Evolutionary conservation across 30 jellyfish, hydroid and myxozoan genomes (phyloP), one percentile per base, ranked within the genome.

Genomic region (Aurelia sp.): DNA sequence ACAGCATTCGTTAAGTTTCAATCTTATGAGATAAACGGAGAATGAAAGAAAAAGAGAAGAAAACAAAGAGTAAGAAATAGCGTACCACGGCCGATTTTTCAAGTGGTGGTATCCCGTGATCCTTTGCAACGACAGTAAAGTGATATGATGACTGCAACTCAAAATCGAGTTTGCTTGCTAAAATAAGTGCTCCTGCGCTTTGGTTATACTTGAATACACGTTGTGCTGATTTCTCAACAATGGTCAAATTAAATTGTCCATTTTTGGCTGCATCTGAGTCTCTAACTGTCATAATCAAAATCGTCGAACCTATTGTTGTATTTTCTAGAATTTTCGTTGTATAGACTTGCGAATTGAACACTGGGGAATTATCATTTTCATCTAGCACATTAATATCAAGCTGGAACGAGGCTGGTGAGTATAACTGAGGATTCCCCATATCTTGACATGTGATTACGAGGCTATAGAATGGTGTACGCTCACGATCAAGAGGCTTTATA

Each of bases 41-140:
- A 40, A 40, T 0, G 7, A 40, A 44, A 44, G 15, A 44, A 44
- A 8, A 1, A 44, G 7, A 44, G 55, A 8, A 8, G n/a, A n/a
- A n/a, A n/a, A n/a, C n/a, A 8, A 1, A 44, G 7, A 44, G 55
- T 0, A 8, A 44, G 55, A 44, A 0, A 44, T 44, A 12, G 9
- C 55, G 8, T 63, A 90, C 97, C 70, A 30, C 74, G 4, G 97
- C 94, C n/a, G 94, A 90, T n/a, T 75, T 81, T 53, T 90, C 91
- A 13, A 86, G 88, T 17, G 85, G 12, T 6, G 96, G 97, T 13
- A 67, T 66, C 57, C 98, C 98, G 22, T 40, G 41, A 67, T 92
- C 98, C 62, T 76, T 81, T 12, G 97, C 98, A 47, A 73, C 69
- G 22, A 92, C 89, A 50, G 95, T 86, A 76, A 92, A 92, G 5